phyloP scores from a whole-genome alignment of 2,797 vertebrate genomes.

The Centroberyx gerrardi region DNA sequence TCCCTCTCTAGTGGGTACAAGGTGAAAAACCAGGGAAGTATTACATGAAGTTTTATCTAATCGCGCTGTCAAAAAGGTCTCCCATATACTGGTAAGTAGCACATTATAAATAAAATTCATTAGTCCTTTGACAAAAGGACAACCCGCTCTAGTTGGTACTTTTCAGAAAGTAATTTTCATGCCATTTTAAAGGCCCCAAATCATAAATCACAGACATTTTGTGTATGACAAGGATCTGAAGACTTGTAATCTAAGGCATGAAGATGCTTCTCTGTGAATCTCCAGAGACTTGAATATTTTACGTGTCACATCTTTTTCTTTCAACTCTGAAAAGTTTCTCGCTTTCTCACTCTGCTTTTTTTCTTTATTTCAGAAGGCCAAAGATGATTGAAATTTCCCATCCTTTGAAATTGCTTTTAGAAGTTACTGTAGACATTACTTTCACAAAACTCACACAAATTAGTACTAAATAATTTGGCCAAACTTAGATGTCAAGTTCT shows the following conservation, averaged over 20 bases:
- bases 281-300: slow-evolving; percentile 59
- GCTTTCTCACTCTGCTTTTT: not conserved
- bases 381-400: slow-evolving; percentile 8
- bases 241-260: slow-evolving; percentile 25
- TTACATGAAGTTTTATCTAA: too few species aligned
- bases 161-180: slow-evolving; percentile 20
- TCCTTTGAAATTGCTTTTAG: slow-evolving; percentile 42
- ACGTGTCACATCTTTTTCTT: slow-evolving; percentile 55
- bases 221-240: slow-evolving; percentile 49
- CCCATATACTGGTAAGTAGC: too few species aligned
- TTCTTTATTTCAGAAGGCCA: slow-evolving; percentile 27
- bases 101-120: too few species aligned
- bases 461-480: slow-evolving; percentile 10
- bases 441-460: slow-evolving; percentile 40
- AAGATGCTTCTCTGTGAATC: slow-evolving; percentile 34
- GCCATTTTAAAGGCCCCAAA: slow-evolving; percentile 18
- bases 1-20: not conserved
- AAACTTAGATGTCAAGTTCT: slow-evolving; percentile 13
- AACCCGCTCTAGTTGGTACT: not conserved
- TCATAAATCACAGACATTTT: slow-evolving; percentile 31
- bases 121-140: too few species aligned
- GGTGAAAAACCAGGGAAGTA: not conserved
- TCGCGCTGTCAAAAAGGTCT: too few species aligned
- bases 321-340: slow-evolving; percentile 22
- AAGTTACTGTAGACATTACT: slow-evolving; percentile 26